Conservation (phyloP, 2,113 vertebrate genomes). For the Mus spicilegus region DNA sequence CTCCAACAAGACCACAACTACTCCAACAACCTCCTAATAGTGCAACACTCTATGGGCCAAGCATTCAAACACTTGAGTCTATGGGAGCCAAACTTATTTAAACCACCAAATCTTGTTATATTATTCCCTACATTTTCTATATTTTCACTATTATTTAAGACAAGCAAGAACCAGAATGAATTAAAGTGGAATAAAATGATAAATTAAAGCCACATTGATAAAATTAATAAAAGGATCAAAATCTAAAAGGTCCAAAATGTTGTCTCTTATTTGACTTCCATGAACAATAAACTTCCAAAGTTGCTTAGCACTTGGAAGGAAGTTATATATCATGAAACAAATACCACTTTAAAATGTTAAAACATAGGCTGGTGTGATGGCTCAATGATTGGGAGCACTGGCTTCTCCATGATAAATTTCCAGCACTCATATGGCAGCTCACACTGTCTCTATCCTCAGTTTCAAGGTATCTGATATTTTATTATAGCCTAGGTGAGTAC, state of each 20-base stretch:
- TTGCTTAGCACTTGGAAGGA: conserved; percentile 21
- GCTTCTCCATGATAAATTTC: background rate
- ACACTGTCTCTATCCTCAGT: background rate
- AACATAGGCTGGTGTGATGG: background rate
- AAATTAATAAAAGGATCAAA: conserved; percentile 58
- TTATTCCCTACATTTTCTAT: conserved; percentile 13
- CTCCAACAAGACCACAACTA: too few relatives aligned
- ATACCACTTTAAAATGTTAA: background rate
- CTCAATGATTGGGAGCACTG: too few relatives aligned
- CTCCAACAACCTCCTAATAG: too few relatives aligned
- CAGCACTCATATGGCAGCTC: background rate
- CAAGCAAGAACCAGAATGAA: background rate
- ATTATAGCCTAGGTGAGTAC: too few relatives aligned
- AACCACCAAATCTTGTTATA: background rate
- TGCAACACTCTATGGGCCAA: too few relatives aligned
- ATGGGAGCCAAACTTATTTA: too few relatives aligned
- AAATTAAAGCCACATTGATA: conserved; percentile 35
- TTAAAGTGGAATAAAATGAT: background rate
- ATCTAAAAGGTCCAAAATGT: conserved; percentile 24
- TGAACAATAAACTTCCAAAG: background rate
- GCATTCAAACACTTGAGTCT: too few relatives aligned
- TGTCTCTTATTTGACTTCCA: conserved; percentile 55
- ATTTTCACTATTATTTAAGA: conserved; percentile 41
- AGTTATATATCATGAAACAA: background rate
- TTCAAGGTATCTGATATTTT: background rate